These are phyloP conservation scores for Idris sp. DNA, from an alignment of 1,140 invertebrate genomes.

Conservation along the genomic window DNA sequence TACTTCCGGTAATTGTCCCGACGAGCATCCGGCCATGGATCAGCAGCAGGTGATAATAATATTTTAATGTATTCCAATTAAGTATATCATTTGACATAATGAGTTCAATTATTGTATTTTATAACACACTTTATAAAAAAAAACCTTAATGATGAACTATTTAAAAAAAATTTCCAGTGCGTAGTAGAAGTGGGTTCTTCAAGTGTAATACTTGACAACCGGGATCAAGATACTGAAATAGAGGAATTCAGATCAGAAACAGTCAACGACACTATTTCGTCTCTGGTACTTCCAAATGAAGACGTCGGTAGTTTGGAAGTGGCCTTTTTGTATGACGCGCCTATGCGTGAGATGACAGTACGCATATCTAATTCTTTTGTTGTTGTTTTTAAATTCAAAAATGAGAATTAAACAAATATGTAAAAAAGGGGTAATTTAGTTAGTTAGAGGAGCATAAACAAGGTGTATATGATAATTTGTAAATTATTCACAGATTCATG, in stretches of 20 bases:
- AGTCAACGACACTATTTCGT: constrained; percentile 70
- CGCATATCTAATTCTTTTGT: too few relatives aligned
- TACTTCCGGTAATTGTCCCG: constrained; percentile 65
- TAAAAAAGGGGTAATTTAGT: too few relatives aligned
- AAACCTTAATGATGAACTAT: too few relatives aligned
- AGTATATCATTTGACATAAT: too few relatives aligned
- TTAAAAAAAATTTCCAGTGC: constrained; percentile 64
- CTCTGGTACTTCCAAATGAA: constrained; percentile 66
- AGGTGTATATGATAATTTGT: constrained; percentile 24
- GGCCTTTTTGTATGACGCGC: constrained; percentile 91
- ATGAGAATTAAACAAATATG: too few relatives aligned
- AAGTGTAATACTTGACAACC: constrained; percentile 70
- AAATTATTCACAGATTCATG: constrained; percentile 80
- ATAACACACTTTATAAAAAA: too few relatives aligned
- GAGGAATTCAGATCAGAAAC: constrained; percentile 67
- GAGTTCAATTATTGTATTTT: too few relatives aligned
- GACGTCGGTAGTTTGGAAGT: constrained; percentile 89
- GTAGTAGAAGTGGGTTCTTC: constrained; percentile 74
- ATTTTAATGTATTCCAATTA: neutral
- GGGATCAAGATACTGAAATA: constrained; percentile 69
- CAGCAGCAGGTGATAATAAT: constrained; percentile 71
- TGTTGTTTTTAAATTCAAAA: too few relatives aligned
- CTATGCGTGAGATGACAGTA: constrained; percentile 92
- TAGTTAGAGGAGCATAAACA: constrained; percentile 2
- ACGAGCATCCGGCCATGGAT: constrained; percentile 68